These are phyloP conservation scores for Hystrix cristata DNA, from an alignment of 2,113 vertebrate species.

Conservation along the genomic window DNA sequence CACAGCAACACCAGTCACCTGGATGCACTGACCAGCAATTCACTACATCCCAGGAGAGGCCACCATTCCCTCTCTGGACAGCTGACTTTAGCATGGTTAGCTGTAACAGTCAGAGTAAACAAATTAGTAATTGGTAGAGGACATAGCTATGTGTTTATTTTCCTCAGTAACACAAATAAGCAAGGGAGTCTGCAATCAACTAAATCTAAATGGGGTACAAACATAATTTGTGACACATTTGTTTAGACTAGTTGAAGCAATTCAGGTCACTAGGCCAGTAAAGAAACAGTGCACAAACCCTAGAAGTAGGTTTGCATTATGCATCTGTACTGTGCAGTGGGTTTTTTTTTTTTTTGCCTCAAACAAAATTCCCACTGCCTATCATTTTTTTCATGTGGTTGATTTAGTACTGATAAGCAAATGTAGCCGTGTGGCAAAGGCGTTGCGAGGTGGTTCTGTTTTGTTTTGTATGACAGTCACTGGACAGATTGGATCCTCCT, in stretches of 20 bases:
- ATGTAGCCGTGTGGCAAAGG: neutral
- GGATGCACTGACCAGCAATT: neutral
- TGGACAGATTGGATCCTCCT: neutral
- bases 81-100: neutral
- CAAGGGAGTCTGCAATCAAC: conserved; percentile 10
- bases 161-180: conserved; percentile 54
- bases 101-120: neutral
- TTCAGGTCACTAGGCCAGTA: neutral
- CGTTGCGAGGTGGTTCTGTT: neutral
- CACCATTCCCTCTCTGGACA: neutral
- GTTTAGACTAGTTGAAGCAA: conserved; percentile 42
- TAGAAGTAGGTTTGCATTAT: neutral
- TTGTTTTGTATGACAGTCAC: neutral
- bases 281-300: neutral
- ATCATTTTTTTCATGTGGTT: neutral
- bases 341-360: neutral
- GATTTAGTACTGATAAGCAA: neutral
- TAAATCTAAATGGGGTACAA: neutral
- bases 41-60: neutral
- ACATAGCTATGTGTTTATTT: conserved; percentile 39
- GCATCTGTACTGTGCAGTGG: neutral
- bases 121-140: neutral
- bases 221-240: neutral
- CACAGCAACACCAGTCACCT: neutral
- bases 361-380: neutral